These are phyloP conservation scores for Acanthisitta chloris DNA, from an alignment of 2,113 vertebrate genomes.

Conservation along the genomic window DNA sequence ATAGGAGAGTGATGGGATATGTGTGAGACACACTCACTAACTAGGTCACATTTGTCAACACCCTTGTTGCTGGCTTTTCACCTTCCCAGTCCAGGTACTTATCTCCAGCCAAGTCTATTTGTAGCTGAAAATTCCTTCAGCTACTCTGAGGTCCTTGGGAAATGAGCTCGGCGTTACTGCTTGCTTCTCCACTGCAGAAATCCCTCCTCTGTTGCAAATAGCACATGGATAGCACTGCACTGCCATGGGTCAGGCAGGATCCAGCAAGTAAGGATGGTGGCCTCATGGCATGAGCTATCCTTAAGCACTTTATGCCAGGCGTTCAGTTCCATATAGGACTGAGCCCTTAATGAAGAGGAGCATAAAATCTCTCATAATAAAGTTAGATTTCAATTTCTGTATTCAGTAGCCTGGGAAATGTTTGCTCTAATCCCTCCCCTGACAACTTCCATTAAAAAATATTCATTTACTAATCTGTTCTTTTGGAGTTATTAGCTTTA, in stretches of 20 bases:
- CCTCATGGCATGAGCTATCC: background rate
- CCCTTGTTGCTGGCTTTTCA: background rate
- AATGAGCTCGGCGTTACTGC: background rate
- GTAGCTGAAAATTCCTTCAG: background rate
- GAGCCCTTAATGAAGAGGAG: background rate
- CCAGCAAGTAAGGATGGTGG: background rate
- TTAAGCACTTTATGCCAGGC: background rate
- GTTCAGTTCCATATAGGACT: background rate
- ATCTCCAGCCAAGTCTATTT: background rate
- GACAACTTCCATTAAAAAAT: background rate
- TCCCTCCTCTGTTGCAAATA: background rate
- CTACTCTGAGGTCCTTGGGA: background rate
- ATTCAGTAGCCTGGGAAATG: background rate
- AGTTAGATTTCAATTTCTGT: background rate
- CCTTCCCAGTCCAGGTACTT: background rate
- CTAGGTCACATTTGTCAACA: background rate
- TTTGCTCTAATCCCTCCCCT: background rate
- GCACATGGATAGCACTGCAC: background rate
- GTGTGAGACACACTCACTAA: background rate
- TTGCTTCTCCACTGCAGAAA: background rate
- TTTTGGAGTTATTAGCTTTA: conserved; percentile 2
- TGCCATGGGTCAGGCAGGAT: background rate
- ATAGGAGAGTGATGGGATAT: background rate
- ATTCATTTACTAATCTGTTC: conserved; percentile 18
- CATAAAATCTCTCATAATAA: background rate